Conservation (phyloP, 2,888 invertebrate genomes). For the Xestoiulus laeticollis region DNA sequence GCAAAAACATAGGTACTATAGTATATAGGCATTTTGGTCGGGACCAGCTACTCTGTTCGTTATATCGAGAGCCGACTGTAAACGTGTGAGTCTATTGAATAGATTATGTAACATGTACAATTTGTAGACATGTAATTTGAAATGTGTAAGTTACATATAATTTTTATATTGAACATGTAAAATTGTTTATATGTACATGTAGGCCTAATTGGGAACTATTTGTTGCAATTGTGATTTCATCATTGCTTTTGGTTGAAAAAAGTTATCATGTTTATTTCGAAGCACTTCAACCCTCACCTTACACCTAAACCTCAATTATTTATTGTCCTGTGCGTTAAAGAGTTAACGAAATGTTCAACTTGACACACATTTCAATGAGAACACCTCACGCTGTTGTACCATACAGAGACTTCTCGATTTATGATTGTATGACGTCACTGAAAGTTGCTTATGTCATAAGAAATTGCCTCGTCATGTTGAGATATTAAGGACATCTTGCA, state of each 20-base stretch:
- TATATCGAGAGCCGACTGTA: too few species aligned
- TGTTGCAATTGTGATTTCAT: not conserved
- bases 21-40: too few species aligned
- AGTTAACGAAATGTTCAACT: not conserved
- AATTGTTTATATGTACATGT: too few species aligned
- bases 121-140: too few species aligned
- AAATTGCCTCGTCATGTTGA: not conserved
- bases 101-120: too few species aligned
- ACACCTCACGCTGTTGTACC: not conserved
- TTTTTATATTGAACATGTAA: too few species aligned
- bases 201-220: too few species aligned
- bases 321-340: not conserved
- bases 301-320: not conserved
- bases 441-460: not conserved
- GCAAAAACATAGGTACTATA: too few species aligned
- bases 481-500: too few species aligned
- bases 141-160: too few species aligned
- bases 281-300: not conserved
- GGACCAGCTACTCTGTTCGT: too few species aligned
- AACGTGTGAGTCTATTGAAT: too few species aligned
- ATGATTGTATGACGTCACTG: not conserved
- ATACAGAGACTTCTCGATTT: not conserved
- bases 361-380: not conserved
- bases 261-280: not conserved
- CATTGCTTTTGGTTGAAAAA: not conserved